Conservation (phyloP, 2,888 invertebrate species). For the Mythimna vitellina region DNA sequence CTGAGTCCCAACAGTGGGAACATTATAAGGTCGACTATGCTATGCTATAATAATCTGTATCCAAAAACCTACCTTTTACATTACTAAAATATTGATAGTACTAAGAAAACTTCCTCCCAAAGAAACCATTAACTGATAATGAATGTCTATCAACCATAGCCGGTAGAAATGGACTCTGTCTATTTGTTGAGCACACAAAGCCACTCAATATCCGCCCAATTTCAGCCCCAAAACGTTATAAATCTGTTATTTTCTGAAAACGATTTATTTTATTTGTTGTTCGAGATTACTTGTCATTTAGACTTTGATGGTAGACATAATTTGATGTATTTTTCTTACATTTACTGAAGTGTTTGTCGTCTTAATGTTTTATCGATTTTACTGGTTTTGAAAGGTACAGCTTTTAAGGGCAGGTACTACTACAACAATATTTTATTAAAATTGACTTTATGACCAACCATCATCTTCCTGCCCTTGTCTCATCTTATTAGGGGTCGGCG, state of each 20-base stretch:
- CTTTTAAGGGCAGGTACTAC: too few relatives aligned
- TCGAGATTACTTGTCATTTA: conserved; percentile 24
- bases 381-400: too few relatives aligned
- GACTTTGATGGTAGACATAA: conserved; percentile 7
- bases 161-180: conserved; percentile 37
- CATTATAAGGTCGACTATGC: too few relatives aligned
- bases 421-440: too few relatives aligned
- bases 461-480: too few relatives aligned
- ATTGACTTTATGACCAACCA: too few relatives aligned
- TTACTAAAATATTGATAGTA: conserved; percentile 16
- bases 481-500: too few relatives aligned
- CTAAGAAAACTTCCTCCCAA: conserved; percentile 42
- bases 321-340: conserved; percentile 5
- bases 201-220: conserved; percentile 62
- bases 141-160: conserved; percentile 63
- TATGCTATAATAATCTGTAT: too few relatives aligned
- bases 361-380: too few relatives aligned
- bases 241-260: conserved; percentile 44
- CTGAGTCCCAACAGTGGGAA: too few relatives aligned
- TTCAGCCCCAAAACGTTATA: conserved; percentile 25
- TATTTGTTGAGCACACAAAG: conserved; percentile 60
- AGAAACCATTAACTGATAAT: conserved; percentile 67
- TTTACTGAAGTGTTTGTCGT: background rate
- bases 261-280: conserved; percentile 43
- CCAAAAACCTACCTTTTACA: background rate